Base-by-base conservation (phyloP, 1,140 invertebrate species). In the Acyrthosiphon pisum region DNA sequence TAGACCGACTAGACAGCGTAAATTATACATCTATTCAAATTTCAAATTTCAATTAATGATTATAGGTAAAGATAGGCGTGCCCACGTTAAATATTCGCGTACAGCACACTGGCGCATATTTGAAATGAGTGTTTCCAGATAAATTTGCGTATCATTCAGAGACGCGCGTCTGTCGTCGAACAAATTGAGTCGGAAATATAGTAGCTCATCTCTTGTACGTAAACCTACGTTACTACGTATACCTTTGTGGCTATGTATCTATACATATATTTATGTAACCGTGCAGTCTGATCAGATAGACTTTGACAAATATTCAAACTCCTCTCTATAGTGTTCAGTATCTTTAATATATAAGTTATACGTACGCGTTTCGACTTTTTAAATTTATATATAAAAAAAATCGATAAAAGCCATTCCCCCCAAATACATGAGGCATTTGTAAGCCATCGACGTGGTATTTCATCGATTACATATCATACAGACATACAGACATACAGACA, bases 281-380 rank as follows among this genome's bases (percentile, higher is more conserved):
- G 9, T 23, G 35, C 22, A 83, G 76, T 83, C 35, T 37, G 76
- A 37, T 35, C 76, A 30, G 84, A 46, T 86, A 46, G 26, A 86
- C 44, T 46, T 84, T 86, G 84, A 86, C 84, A 46, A 86, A 86
- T 86, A 86, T 86, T 86, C 84, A 86, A 86, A 86, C n/a, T 46
- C 83, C 60, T 76, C 18, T n/a, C 60, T 76, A n/a, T n/a, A 18
- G 60, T 76, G 60, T n/a, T 76, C 60, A 20, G 60, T 18, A 35
- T 76, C 60, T 76, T n/a, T 18, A n/a, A 18, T 14, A 68, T n/a
- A 68, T 68, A 68, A n/a, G n/a, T n/a, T n/a, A n/a, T 76, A 76
- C 4, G 18, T 3, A 11, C 30, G n/a, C 6, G 11, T n/a, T 76
- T 76, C 30, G 30, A 76, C 60, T 76, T 35, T 76, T 76, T 76